Base-by-base conservation (phyloP, 2,888 invertebrate species). In the Synanthedon myopaeformis region DNA sequence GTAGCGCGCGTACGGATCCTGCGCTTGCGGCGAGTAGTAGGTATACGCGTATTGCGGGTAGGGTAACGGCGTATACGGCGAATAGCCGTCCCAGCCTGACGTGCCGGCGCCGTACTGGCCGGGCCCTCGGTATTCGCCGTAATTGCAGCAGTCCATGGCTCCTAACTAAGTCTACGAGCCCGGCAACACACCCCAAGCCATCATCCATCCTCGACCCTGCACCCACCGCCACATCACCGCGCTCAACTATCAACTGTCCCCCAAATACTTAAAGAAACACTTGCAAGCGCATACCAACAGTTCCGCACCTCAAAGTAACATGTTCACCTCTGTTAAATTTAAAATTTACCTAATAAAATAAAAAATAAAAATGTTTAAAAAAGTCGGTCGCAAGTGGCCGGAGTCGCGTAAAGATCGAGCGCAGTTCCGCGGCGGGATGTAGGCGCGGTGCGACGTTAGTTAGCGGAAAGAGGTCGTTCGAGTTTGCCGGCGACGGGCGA, bases 401-500 rank as follows among this genome's bases (percentile, higher is more conserved):
- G 23, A 19, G 23, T 49, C 49, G 49, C 49, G 17, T 49, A 12
- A 69, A 74, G 74, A 74, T 76, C 81, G 83, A 76, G 72, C 74
- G 77, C 77, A 77, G 79, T 79, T 79, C 77, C 79, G 82, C 82
- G 80, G 80, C 82, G 79, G 76, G 77, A 79, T 76, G 72, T 74
- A 72, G 74, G 73, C 79, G 76, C 82, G 74, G 70, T 76, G 81
- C 79, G 82, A 84, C 84, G 85, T 86, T 80, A 76, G 84, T 76
- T 78, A 79, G 81, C 83, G 81, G 78, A 82, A 83, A 79, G 86
- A 82, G 86, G 83, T 82, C 84, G 84, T 76, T 82, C 79, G 82
- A 82, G 85, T 84, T 84, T 85, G 86, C 81, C 83, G 86, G 81
- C 81, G 74, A 19, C 41, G 35, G 86, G 81, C 81, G 23, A 41